phyloP scores from a whole-genome alignment of 2,113 vertebrate genomes.

The Tonatia bakeri region DNA sequence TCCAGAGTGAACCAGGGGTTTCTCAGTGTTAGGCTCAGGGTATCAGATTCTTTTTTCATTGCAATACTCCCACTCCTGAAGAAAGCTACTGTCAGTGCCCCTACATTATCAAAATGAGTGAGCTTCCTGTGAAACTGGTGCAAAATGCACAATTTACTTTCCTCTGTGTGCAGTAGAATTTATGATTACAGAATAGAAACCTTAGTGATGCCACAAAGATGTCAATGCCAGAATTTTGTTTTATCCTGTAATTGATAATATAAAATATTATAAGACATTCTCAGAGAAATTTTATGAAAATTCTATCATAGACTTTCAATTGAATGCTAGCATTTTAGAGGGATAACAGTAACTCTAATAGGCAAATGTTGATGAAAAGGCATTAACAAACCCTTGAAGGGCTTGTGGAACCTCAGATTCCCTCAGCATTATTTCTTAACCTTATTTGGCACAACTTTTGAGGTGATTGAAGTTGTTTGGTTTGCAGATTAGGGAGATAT shows the following conservation, averaged over 20 bases:
- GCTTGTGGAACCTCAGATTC: slow-evolving; percentile 15
- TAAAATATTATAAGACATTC: neutral
- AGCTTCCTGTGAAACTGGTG: neutral
- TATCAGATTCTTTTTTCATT: neutral
- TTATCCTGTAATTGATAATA: neutral
- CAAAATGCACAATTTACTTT: neutral
- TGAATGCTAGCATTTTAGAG: neutral
- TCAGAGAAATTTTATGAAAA: neutral
- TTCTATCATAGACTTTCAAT: neutral
- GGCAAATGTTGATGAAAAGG: neutral
- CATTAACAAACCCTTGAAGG: neutral
- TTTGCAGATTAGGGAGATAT: neutral
- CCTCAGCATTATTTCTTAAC: neutral
- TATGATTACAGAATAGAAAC: neutral
- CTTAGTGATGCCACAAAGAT: neutral
- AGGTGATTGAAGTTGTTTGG: neutral
- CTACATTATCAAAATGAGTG: neutral
- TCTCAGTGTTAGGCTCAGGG: neutral
- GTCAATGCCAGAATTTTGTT: neutral
- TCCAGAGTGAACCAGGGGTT: neutral
- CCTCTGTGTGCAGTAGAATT: neutral
- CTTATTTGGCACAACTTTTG: neutral
- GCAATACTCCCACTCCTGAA: neutral
- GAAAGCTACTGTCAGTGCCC: neutral
- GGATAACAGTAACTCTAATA: neutral